phyloP scores from a whole-genome alignment of 2,113 vertebrate genomes.

The Oriolus oriolus region DNA sequence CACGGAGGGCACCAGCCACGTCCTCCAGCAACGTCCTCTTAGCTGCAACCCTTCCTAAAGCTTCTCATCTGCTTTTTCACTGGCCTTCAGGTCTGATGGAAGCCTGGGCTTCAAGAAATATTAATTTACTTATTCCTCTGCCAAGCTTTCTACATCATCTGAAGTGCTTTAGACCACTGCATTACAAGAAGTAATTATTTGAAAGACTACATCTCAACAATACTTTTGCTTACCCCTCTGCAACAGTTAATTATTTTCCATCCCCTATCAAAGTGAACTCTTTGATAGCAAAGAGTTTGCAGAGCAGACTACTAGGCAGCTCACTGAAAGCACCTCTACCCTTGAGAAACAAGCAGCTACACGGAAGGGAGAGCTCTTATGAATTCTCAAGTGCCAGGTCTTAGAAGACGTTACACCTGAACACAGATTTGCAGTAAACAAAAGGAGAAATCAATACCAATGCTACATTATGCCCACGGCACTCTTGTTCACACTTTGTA shows the following conservation, averaged over 20 bases:
- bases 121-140: background rate
- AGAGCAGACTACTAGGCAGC: background rate
- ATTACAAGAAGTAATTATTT: background rate
- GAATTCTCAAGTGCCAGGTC: background rate
- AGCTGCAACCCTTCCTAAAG: background rate
- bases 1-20: accelerated
- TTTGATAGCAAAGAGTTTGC: background rate
- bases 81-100: background rate
- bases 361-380: background rate
- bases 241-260: background rate
- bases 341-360: background rate
- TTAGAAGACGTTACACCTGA: background rate
- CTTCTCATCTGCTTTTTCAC: background rate
- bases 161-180: background rate
- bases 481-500: background rate
- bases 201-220: background rate
- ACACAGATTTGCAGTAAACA: background rate
- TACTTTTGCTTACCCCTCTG: background rate
- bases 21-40: background rate
- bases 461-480: background rate
- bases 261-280: background rate
- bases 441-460: slow-evolving; percentile 17
- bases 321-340: background rate
- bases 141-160: background rate
- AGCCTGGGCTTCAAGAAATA: background rate